phyloP scores from a whole-genome alignment of 2,888 invertebrate species.

The Drosophila trichaetosa region DNA sequence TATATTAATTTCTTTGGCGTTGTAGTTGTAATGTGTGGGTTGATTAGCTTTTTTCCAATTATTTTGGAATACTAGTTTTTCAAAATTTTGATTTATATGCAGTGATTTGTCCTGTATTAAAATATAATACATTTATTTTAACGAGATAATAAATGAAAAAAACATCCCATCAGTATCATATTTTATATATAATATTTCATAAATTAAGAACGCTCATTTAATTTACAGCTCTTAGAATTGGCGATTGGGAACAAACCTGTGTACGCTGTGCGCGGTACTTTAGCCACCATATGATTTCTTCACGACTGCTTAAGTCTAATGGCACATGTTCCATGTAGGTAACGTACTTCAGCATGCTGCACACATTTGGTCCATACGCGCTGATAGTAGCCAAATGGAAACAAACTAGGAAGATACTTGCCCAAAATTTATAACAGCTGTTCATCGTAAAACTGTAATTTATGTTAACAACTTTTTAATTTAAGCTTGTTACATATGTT shows the following conservation, averaged over 20 bases:
- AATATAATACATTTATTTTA: neutral
- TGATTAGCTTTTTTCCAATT: neutral
- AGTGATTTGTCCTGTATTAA: neutral
- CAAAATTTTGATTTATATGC: neutral
- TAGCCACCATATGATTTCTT: too few relatives aligned
- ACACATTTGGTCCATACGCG: neutral
- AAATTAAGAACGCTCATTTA: neutral
- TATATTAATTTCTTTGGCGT: too few relatives aligned
- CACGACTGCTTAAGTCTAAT: too few relatives aligned
- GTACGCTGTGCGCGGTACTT: too few relatives aligned
- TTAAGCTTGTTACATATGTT: neutral
- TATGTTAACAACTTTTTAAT: neutral
- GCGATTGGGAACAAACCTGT: neutral
- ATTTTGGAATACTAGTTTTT: neutral
- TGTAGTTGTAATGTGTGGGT: neutral
- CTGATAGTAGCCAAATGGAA: neutral
- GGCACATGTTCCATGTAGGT: too few relatives aligned
- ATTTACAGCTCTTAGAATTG: neutral
- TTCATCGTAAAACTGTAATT: neutral
- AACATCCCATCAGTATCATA: neutral
- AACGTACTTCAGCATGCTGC: fast-evolving
- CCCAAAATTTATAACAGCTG: neutral
- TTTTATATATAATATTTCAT: too few relatives aligned
- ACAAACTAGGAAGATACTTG: neutral
- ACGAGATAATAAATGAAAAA: neutral